Evolutionary conservation across 2,797 vertebrate species (phyloP), one percentile per base, ranked within the genome.

Genomic region (Rhinogobio ventralis): DNA sequence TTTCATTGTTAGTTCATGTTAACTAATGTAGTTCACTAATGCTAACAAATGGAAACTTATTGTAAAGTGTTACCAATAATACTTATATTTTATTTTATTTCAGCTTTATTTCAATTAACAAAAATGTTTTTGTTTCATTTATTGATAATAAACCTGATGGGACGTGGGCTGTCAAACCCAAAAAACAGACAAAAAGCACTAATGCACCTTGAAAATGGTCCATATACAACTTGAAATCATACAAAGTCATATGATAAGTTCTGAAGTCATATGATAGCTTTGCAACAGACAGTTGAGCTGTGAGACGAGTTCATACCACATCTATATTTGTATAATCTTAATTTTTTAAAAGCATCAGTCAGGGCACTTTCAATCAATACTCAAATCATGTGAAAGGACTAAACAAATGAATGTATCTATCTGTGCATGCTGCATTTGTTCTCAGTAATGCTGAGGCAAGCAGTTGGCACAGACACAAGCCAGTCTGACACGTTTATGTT

Each of bases 361-460:
- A 25, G 14, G 36, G 45, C 33, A 53, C 13, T 68, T 77, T 62
- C 23, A 69, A 36, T 39, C 46, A 69, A 55, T 55, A 42, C 9
- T 39, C 51, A 69, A 73, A 33, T 78, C 46, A 49, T 74, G 25
- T 57, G 49, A 83, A 83, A 67, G n/a, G 36, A 42, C 51, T 53
- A 46, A 72, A 51, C 73, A 53, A 60, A 77, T 10, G 23, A 66
- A 42, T 64, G n/a, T 25, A 62, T 66, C 39, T 55, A 72, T 85
- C 66, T n/a, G 36, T 68, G 62, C 57, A 55, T 25, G 11, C 72
- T 77, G 13, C 55, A 1, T 79, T 83, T 82, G 74, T 77, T 77
- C 49, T 42, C 62, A 79, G 51, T 78, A 78, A n/a, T 25, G 80
- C 85, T 78, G 64, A 78, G 55, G 72, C 42, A 62, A 82, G 79